These are phyloP conservation scores for Jaculus jaculus DNA, from an alignment of 2,113 vertebrate genomes.

Conservation along the genomic window DNA sequence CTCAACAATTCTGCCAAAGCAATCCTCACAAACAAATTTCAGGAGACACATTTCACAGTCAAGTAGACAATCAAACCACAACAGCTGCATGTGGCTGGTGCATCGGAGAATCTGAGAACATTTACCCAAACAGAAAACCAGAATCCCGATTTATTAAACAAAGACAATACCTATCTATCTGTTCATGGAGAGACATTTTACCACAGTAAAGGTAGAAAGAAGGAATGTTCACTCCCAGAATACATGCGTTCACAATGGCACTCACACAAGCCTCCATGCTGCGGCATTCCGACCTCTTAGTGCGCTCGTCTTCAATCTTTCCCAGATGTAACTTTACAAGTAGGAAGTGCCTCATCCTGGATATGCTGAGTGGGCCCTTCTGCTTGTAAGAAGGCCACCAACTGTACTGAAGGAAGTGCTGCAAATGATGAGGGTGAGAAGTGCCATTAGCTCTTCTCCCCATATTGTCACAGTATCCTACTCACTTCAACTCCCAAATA, in stretches of 20 bases:
- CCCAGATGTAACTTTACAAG: slow-evolving; percentile 15
- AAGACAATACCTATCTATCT: background rate
- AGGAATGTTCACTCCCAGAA: slow-evolving; percentile 1
- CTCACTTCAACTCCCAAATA: slow-evolving; percentile 53
- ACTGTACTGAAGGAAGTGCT: slow-evolving; percentile 49
- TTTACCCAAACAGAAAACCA: slow-evolving; percentile 2
- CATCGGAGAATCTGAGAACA: background rate
- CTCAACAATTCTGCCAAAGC: slow-evolving; percentile 37
- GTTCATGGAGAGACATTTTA: background rate
- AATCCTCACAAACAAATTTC: slow-evolving; percentile 42
- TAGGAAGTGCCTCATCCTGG: slow-evolving; percentile 15
- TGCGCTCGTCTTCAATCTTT: background rate
- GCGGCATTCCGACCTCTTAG: background rate
- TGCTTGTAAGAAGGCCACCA: slow-evolving; percentile 55
- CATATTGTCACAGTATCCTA: background rate
- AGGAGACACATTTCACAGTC: slow-evolving; percentile 14
- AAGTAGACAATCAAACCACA: background rate
- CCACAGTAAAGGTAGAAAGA: background rate
- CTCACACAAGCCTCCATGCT: background rate
- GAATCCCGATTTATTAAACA: background rate
- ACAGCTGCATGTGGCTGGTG: background rate
- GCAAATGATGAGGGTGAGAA: slow-evolving; percentile 23
- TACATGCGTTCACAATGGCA: background rate
- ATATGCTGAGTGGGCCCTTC: slow-evolving; percentile 58
- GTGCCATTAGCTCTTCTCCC: slow-evolving; percentile 7